phyloP scores from a whole-genome alignment of 2,113 vertebrate genomes.

The Protobothrops mucrosquamatus region DNA sequence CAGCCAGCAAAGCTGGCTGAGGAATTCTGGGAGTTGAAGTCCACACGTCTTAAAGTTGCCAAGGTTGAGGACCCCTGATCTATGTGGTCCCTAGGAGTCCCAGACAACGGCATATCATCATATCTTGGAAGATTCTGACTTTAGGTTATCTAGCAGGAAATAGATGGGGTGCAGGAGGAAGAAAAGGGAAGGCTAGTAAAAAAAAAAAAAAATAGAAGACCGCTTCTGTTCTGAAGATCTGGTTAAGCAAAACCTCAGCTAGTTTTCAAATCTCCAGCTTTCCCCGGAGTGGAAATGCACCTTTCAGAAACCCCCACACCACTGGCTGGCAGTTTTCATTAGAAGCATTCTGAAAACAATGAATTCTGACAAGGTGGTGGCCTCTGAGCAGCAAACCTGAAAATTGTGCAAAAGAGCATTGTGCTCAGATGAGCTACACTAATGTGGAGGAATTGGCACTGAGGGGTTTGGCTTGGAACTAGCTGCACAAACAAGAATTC shows the following conservation, averaged over 20 bases:
- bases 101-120: background rate
- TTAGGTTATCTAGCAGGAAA: background rate
- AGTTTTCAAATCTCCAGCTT: background rate
- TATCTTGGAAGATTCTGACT: background rate
- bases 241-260: background rate
- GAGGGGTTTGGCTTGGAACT: slow-evolving; percentile 53
- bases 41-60: no score
- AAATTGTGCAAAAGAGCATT: slow-evolving; percentile 53
- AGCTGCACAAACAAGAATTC: slow-evolving; percentile 61
- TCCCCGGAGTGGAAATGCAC: background rate
- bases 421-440: slow-evolving; percentile 35
- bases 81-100: background rate
- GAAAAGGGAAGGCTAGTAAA: no score
- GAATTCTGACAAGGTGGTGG: slow-evolving; percentile 18
- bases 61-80: no score
- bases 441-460: slow-evolving; percentile 37
- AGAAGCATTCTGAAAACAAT: slow-evolving; percentile 18
- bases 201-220: background rate
- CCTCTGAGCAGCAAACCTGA: slow-evolving; percentile 31
- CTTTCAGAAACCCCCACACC: background rate
- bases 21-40: no score
- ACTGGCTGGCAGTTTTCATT: background rate
- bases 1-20: no score
- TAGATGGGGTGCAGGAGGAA: background rate
- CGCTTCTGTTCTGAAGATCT: background rate